These are phyloP conservation scores for Rhinoptilus africanus DNA, from an alignment of 2,113 vertebrate genomes.

Conservation along the genomic window DNA sequence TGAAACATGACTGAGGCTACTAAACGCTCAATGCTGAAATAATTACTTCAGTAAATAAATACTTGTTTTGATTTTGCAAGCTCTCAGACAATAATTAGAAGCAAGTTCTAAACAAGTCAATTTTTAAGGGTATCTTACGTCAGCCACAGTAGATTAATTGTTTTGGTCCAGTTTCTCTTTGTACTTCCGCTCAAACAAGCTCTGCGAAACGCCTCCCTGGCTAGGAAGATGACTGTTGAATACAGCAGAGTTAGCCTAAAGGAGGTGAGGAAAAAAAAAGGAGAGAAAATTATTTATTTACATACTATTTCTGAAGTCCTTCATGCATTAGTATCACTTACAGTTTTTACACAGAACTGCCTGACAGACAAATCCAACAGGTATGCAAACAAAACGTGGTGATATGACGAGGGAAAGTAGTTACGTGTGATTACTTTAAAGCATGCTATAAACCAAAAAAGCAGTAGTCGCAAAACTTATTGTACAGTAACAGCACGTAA, in stretches of 20 bases:
- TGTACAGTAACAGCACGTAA: accelerated
- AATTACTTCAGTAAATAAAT: not conserved
- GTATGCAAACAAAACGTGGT: accelerated
- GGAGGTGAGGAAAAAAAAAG: not conserved
- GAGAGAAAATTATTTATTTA: not conserved
- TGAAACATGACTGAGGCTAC: not conserved
- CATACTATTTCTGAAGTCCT: not conserved
- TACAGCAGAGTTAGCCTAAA: slow-evolving; percentile 90
- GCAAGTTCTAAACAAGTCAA: not conserved
- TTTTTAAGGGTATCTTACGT: slow-evolving; percentile 77
- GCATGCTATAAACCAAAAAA: accelerated
- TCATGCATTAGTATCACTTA: too few relatives aligned
- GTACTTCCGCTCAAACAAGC: slow-evolving; percentile 87
- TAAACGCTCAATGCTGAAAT: not conserved
- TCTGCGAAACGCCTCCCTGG: slow-evolving; percentile 93
- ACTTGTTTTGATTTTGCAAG: not conserved
- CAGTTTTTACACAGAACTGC: not conserved
- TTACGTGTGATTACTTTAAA: accelerated
- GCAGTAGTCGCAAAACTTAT: accelerated
- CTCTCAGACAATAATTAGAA: not conserved
- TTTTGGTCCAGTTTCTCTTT: slow-evolving; percentile 87
- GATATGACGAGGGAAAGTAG: accelerated
- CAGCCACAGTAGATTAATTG: slow-evolving; percentile 92
- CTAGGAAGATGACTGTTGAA: slow-evolving; percentile 89
- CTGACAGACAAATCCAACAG: not conserved